A percentile compares a stretch with the other conserved stretches of the same genome.
These are phyloP conservation scores for Rhea americana DNA, from an alignment of 2,113 vertebrate species.

Conservation along the genomic window DNA sequence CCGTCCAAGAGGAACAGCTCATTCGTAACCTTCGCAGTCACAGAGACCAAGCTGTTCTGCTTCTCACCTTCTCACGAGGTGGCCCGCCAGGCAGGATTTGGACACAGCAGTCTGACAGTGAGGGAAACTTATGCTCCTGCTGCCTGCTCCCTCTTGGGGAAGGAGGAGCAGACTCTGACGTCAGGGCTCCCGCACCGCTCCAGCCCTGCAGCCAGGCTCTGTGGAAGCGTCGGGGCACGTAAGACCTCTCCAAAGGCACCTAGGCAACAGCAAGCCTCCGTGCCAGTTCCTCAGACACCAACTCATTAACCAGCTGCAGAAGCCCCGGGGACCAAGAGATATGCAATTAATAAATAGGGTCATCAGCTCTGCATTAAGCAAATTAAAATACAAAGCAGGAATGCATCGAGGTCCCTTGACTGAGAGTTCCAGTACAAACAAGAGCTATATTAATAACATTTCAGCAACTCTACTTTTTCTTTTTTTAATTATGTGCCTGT, in stretches of 20 bases:
- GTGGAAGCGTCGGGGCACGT: not conserved
- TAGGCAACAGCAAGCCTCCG: not conserved
- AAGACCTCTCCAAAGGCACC: not conserved
- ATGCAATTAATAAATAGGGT: not conserved
- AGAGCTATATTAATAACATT: not conserved
- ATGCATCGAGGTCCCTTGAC: not conserved
- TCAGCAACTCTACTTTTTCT: not conserved
- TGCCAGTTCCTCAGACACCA: not conserved
- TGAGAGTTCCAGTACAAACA: not conserved
- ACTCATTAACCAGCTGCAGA: not conserved
- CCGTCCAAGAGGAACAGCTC: not conserved
- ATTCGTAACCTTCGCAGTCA: not conserved
- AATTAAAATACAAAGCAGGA: constrained; percentile 40
- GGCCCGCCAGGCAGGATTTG: not conserved
- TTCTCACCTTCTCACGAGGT: not conserved
- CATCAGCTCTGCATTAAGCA: not conserved
- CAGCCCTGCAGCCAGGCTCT: rapidly evolving
- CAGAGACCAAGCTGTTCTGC: not conserved
- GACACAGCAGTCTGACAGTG: not conserved
- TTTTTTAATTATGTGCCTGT: rapidly evolving
- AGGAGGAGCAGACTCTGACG: not conserved
- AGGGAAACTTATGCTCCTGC: not conserved
- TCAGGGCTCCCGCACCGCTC: rapidly evolving
- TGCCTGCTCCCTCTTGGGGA: not conserved
- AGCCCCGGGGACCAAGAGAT: not conserved